Percentiles rank a stretch among this genome's conserved stretches.
Conservation (phyloP, 2,888 invertebrate species). For the Thereva unica region DNA sequence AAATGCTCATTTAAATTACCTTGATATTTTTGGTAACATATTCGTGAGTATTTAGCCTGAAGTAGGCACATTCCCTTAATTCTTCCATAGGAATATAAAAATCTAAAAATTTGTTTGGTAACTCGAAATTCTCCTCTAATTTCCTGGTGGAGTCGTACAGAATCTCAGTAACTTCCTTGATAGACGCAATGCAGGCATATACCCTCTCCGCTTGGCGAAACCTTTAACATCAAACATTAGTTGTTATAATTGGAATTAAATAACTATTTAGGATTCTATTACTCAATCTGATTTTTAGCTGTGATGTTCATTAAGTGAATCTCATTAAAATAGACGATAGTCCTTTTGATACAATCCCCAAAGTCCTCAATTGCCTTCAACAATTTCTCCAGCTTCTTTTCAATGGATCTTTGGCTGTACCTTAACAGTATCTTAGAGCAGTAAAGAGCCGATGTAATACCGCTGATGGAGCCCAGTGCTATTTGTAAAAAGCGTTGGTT, state of each 20-base stretch:
- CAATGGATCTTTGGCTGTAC: constrained; percentile 53
- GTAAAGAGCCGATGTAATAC: constrained; percentile 51
- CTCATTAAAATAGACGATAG: constrained; percentile 56
- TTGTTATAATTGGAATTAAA: not conserved
- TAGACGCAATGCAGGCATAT: constrained; percentile 56
- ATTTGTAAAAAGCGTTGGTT: not conserved
- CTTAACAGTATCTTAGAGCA: constrained; percentile 51
- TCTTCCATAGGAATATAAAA: constrained; percentile 56
- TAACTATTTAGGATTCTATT: not conserved
- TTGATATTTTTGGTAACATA: constrained; percentile 56
- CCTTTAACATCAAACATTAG: constrained; percentile 43
- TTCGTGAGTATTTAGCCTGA: constrained; percentile 54
- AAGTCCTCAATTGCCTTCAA: constrained; percentile 54
- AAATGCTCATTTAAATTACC: constrained; percentile 43
- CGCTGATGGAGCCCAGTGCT: constrained; percentile 11
- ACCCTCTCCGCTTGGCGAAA: constrained; percentile 54
- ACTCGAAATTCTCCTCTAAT: constrained; percentile 50
- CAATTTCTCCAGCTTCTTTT: constrained; percentile 51
- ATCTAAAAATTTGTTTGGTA: constrained; percentile 49
- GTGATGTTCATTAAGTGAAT: constrained; percentile 49
- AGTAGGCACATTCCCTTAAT: constrained; percentile 55
- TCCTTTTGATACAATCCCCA: constrained; percentile 55
- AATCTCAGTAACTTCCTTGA: constrained; percentile 54
- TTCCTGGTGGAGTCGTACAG: constrained; percentile 56
- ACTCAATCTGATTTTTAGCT: constrained; percentile 3